phyloP scores from a whole-genome alignment of 2,113 vertebrate genomes.

The Emydura subglobosa region DNA sequence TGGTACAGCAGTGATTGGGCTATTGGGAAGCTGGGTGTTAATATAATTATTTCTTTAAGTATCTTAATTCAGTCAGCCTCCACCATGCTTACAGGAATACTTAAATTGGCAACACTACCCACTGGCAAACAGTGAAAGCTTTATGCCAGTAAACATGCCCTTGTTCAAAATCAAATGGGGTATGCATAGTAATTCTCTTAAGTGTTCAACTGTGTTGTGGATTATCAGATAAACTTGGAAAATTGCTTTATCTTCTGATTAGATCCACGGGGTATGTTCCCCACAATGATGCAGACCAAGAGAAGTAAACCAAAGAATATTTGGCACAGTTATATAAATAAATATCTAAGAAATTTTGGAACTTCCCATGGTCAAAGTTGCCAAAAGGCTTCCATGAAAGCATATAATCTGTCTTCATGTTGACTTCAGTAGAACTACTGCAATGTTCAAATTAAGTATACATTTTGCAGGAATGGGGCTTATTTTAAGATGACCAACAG shows the following conservation, averaged over 20 bases:
- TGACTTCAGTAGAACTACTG: background rate
- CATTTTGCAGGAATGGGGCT: background rate
- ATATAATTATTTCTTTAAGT: constrained; percentile 4
- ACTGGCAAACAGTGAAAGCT: background rate
- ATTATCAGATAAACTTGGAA: background rate
- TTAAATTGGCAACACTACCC: background rate
- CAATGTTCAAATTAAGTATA: rapidly evolving
- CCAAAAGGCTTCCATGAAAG: background rate
- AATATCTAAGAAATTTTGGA: background rate
- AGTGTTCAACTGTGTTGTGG: background rate
- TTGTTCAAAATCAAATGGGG: constrained; percentile 40
- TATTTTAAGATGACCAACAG: rapidly evolving
- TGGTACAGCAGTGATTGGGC: background rate
- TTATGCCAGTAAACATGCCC: background rate
- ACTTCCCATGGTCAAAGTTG: background rate
- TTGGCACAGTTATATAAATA: background rate
- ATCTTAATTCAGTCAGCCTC: background rate
- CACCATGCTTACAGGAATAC: background rate
- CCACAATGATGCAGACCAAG: background rate
- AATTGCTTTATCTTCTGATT: background rate
- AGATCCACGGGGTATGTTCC: background rate
- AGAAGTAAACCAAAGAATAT: background rate
- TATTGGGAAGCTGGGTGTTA: constrained; percentile 3
- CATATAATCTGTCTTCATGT: background rate
- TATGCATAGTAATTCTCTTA: background rate